phyloP scores from a whole-genome alignment of 2,797 vertebrate species.

The Pseudochromis fuscus region DNA sequence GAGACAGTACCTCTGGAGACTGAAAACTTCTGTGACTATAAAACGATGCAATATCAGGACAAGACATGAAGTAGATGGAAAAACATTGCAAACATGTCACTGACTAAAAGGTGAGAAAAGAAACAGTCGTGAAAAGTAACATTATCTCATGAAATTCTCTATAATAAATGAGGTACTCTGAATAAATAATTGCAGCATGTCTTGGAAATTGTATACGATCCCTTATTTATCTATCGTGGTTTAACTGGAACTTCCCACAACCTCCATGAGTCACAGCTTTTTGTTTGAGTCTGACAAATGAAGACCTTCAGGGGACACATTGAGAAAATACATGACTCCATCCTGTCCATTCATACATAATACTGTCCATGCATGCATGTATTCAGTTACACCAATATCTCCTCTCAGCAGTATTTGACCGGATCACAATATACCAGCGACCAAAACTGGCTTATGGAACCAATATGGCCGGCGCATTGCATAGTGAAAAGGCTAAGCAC shows the following conservation, averaged over 20 bases:
- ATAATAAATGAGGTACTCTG: too few species aligned
- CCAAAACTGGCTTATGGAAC: constrained; percentile 59
- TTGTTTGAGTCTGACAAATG: constrained; percentile 38
- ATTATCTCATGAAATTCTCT: too few species aligned
- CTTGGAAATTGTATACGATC: too few species aligned
- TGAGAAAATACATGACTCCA: constrained; percentile 51
- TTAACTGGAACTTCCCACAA: constrained; percentile 10
- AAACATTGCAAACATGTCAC: too few species aligned
- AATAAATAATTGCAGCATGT: too few species aligned
- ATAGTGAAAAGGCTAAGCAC: constrained; percentile 52
- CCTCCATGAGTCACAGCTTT: neutral
- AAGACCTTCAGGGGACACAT: constrained; percentile 56
- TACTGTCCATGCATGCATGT: constrained; percentile 59
- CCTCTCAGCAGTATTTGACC: constrained; percentile 75
- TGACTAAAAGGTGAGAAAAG: too few species aligned
- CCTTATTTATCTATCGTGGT: neutral
- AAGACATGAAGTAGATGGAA: neutral
- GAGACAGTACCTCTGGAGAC: neutral
- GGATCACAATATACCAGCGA: constrained; percentile 56
- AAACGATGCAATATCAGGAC: neutral
- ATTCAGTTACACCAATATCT: constrained; percentile 70
- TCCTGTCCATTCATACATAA: constrained; percentile 65
- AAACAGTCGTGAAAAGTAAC: too few species aligned
- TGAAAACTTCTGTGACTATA: neutral
- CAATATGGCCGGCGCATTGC: constrained; percentile 57